phyloP scores from a whole-genome alignment of 2,888 invertebrate species.

The Eilema griseolum region DNA sequence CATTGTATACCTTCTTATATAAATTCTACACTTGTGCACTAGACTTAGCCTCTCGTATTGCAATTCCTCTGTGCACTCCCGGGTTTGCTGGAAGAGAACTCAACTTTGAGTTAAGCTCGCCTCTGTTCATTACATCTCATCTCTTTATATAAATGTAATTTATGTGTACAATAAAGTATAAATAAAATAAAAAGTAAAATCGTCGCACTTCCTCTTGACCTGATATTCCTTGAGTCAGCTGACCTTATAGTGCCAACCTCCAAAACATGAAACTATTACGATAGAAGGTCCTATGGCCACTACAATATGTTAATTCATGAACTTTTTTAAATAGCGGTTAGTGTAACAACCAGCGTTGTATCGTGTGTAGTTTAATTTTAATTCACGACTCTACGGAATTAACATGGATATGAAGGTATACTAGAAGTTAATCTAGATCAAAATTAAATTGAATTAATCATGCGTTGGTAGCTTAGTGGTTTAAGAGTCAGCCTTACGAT shows the following conservation, averaged over 20 bases:
- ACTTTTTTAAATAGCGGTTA: conserved; percentile 23
- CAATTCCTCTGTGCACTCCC: no score
- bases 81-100: no score
- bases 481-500: no score
- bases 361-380: conserved; percentile 33
- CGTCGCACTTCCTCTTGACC: no score
- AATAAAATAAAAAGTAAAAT: no score
- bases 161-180: no score
- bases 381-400: conserved; percentile 25
- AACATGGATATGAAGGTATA: conserved; percentile 14
- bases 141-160: no score
- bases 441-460: not conserved
- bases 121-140: no score
- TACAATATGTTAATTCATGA: conserved; percentile 10
- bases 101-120: no score
- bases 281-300: not conserved
- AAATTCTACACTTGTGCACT: no score
- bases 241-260: conserved; percentile 1
- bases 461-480: not conserved
- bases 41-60: no score
- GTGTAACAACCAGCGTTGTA: conserved; percentile 34
- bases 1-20: no score
- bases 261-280: not conserved
- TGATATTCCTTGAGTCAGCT: not conserved
- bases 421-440: conserved; percentile 29